Evolutionary conservation across 2,888 invertebrate genomes (phyloP), one percentile per base, ranked within the genome.

Genomic region (Bursaphelenchus okinawaensis): DNA sequence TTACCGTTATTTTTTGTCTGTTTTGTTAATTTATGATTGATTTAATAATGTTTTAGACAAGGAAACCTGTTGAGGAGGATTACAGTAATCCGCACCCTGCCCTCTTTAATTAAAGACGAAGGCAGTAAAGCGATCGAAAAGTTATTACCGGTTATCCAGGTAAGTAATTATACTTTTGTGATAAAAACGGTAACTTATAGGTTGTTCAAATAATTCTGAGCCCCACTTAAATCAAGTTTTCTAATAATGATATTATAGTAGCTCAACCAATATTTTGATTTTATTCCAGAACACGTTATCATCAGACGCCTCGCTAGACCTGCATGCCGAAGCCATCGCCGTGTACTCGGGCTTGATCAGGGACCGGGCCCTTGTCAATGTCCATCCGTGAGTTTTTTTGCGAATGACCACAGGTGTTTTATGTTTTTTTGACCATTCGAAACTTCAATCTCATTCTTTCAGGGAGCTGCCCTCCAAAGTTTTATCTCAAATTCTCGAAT

Each of bases 271-370:
- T 6, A 8, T 7, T 12, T 24, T 3, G 7, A 50, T 26, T 52
- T 19, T n/a, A 23, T 57, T 57, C n/a, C 28, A 69, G 67, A 52
- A 62, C 3, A 55, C 40, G 1, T 55, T 69, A 6, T 23, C 54
- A 50, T 65, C 69, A 7, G 75, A 77, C 57, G 71, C 69, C 58
- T 68, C 73, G 3, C 66, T 77, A 16, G 77, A 77, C 59, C 27
- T 77, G 8, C 77, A 77, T 52, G 76, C 76, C 52, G 77, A 77
- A 59, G 75, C 74, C 1, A 74, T 75, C 3, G 77, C 76, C 16
- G 68, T 74, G 22, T 77, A 70, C 58, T 71, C 73, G 50, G 66
- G 67, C 16, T 68, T 77, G 9, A 67, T 77, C 31, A 70, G 70
- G 28, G 74, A 74, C 58, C 60, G 60, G 26, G 23, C 31, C n/a